Evolutionary conservation across 2,113 vertebrate species (phyloP), one percentile per base, ranked within the genome.

Genomic region (Anser cygnoides): DNA sequence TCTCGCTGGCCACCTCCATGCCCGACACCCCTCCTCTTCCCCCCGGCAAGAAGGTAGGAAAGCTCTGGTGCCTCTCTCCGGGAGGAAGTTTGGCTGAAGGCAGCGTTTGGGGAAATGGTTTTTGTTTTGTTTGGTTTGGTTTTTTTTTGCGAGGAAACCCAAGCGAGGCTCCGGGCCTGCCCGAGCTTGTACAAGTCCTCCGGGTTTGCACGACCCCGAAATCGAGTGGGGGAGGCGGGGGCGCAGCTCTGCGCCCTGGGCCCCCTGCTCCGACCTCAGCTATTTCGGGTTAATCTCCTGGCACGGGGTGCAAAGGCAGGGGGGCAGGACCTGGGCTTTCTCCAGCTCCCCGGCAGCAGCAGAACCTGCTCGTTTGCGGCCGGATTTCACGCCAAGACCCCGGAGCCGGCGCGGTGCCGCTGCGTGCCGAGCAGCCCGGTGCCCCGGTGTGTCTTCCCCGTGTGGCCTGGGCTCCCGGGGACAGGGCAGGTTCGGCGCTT

Each of bases 311-410:
- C 44, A 50, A 20, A 55, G 18, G 55, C 55, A 9, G 46, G 19
- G 46, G 19, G 19, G 46, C 73, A 70, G 63, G 52, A 41, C 20
- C 18, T 0, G 10, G 68, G 21, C 55, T 46, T 46, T 28, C 4
- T 44, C 63, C 33, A 10, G 92, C 59, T n/a, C 52, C 1, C 4
- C 41, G 39, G 72, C 73, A 2, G 25, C 18, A 59, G 20, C 1
- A 2, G 19, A 57, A 12, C 61, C 35, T 43, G 0, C 57, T 39
- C 0, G 1, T 16, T 13, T 26, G 6, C 1, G 9, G 16, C 21
- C 55, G 43, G 29, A 14, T 71, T 65, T 54, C 0, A 2, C 13
- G 63, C 10, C 21, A 31, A 41, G 59, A 13, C 54, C 29, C 25
- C 21, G 0, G 3, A 35, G 57, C 3, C 8, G 61, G 23, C 50